Evolutionary conservation across 2,797 vertebrate species (phyloP).

Genomic region (Acipenser ruthenus): DNA sequence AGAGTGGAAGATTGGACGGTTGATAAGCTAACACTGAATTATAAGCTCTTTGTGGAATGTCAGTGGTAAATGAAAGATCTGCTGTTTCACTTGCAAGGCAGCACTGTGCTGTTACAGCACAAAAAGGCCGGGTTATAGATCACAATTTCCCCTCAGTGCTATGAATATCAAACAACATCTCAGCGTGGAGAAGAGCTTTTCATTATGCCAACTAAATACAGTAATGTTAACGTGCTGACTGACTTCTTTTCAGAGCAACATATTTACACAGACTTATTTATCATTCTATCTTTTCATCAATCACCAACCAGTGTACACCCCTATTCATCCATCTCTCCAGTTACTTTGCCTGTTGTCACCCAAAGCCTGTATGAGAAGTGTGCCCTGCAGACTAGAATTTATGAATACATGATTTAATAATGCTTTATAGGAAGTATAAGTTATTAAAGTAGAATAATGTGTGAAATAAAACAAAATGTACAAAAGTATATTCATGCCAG

Average conservation of each 20-base stretch:
- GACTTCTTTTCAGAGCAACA: not conserved
- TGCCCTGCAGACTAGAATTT: too few species aligned
- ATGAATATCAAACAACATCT: conserved; percentile 37
- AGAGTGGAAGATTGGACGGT: conserved; percentile 57
- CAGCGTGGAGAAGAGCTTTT: not conserved
- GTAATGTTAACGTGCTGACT: not conserved
- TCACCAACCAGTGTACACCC: not conserved
- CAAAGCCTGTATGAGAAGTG: not conserved
- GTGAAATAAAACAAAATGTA: too few species aligned
- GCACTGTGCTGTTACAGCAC: conserved; percentile 35
- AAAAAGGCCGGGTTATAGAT: conserved; percentile 43
- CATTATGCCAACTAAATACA: conserved; percentile 3
- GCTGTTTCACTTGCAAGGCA: conserved; percentile 60
- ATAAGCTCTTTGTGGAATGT: conserved; percentile 64
- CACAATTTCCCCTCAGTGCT: conserved; percentile 42
- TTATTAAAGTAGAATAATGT: too few species aligned
- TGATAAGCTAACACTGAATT: conserved; percentile 72
- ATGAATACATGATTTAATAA: too few species aligned
- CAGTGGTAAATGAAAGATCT: conserved; percentile 56
- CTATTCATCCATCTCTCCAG: not conserved
- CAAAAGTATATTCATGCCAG: too few species aligned
- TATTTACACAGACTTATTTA: not conserved
- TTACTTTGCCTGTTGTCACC: not conserved
- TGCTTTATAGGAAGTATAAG: too few species aligned
- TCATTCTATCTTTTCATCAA: not conserved